These are phyloP conservation scores for Montipora capitata DNA, from an alignment of 92 coral and sea anemone genomes.

Conservation along the genomic window DNA sequence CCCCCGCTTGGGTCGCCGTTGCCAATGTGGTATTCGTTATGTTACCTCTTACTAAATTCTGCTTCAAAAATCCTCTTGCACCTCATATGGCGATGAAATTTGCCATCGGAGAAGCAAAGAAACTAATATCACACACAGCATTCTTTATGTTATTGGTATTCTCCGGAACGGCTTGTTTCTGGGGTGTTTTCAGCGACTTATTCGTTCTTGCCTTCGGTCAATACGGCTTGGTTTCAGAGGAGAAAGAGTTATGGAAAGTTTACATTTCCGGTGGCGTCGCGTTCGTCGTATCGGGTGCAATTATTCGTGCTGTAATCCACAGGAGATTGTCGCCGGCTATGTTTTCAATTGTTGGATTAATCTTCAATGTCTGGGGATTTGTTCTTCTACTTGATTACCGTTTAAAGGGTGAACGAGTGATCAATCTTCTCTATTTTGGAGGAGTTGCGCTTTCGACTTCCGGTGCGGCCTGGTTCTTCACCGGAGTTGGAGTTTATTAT, in stretches of 20 bases:
- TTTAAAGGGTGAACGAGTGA: constrained; percentile 40
- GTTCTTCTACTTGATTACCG: constrained; percentile 80
- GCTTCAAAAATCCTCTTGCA: constrained; percentile 95
- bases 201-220: constrained; percentile 95
- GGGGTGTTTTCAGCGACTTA: constrained; percentile 89
- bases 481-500: constrained; percentile 92
- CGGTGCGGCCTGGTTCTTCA: constrained; percentile 94
- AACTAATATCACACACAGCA: constrained; percentile 76
- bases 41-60: constrained; percentile 84
- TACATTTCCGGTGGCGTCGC: constrained; percentile 89
- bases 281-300: constrained; percentile 73
- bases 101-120: constrained; percentile 90
- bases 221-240: constrained; percentile 79
- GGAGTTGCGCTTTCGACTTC: constrained; percentile 89
- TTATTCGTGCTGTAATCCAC: constrained; percentile 81
- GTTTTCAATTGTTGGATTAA: constrained; percentile 84
- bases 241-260: constrained; percentile 90
- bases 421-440: constrained; percentile 75
- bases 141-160: constrained; percentile 74
- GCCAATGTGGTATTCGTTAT: constrained; percentile 80
- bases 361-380: constrained; percentile 80
- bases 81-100: constrained; percentile 98
- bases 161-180: constrained; percentile 87
- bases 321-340: constrained; percentile 80
- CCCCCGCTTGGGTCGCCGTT: constrained; percentile 94